Evolutionary conservation across 2,113 vertebrate species (phyloP), one percentile per base, ranked within the genome.

Genomic region (Glareola pratincola): DNA sequence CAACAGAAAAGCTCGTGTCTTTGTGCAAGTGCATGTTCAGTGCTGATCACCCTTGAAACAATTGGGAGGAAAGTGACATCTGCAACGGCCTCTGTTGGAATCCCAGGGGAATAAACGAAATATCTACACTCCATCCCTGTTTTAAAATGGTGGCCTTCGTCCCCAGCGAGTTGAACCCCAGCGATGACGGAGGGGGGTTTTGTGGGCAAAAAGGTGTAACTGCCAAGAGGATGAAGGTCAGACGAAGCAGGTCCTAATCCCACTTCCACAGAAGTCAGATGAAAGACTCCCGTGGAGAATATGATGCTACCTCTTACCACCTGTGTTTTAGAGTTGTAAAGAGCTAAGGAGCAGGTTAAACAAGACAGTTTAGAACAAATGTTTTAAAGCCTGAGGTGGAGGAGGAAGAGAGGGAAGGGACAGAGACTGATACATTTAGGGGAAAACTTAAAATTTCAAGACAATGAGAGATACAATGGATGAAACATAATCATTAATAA

Each of bases 141-240:
- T 41, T 87, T 68, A 21, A 68, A 75, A 56, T 53, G 30, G 37
- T 48, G 27, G 21, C 9, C 36, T 71, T 87, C 8, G 3, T 53
- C 16, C 9, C 6, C 26, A 74, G 17, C 0, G 2, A 88, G 12
- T 30, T 1, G 8, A 91, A 16, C 17, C 23, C 17, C 23, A 81
- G 39, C 4, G 1, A 17, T 37, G 39, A 26, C 0, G 0, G 23
- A 5, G 1, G 16, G 29, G 8, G 8, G 74, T 62, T 88, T 23
- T 19, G 26, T 12, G 57, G 53, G 62, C 32, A 80, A 47, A 68
- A 67, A n/a, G 3, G 21, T 93, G 57, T 22, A 54, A 22, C 3
- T 68, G 16, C 12, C 32, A 39, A 54, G 71, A 73, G 30, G 57
- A 43, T 48, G 68, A 12, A 75, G 16, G 57, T 71, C 57, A 51